phyloP scores from a whole-genome alignment of 2,113 vertebrate genomes.

The Pterocles gutturalis region DNA sequence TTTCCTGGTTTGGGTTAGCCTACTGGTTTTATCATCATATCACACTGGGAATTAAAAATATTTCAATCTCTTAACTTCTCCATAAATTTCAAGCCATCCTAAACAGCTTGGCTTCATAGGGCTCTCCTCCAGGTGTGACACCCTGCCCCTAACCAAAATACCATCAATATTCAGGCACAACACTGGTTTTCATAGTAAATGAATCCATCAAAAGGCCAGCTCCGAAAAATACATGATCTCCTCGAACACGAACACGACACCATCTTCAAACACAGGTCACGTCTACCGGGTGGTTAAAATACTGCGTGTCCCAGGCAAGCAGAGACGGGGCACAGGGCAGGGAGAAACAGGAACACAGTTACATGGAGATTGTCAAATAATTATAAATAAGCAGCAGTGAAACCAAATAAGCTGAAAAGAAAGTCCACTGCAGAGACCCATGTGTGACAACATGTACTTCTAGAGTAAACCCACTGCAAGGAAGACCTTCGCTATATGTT shows the following conservation, averaged over 20 bases:
- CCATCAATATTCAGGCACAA: background rate
- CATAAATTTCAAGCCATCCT: background rate
- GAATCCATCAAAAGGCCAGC: background rate
- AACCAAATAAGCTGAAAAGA: background rate
- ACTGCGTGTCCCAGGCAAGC: accelerated
- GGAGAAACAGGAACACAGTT: background rate
- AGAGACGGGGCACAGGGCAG: background rate
- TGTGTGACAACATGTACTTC: background rate
- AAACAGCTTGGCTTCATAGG: background rate
- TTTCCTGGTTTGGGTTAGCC: background rate
- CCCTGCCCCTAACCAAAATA: background rate
- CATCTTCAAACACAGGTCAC: background rate
- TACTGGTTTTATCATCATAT: background rate
- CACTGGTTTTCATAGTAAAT: background rate
- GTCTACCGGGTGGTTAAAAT: background rate
- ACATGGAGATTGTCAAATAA: background rate
- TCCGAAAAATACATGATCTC: background rate
- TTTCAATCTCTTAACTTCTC: background rate
- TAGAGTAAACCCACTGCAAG: background rate
- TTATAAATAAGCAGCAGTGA: background rate
- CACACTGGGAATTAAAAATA: background rate
- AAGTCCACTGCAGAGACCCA: background rate
- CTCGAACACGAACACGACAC: background rate
- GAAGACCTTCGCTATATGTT: background rate
- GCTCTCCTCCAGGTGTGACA: accelerated